Percentiles rank a stretch among this genome's conserved stretches.
phyloP scores from a whole-genome alignment of 2,888 invertebrate genomes.

The Melinaea marsaeus region DNA sequence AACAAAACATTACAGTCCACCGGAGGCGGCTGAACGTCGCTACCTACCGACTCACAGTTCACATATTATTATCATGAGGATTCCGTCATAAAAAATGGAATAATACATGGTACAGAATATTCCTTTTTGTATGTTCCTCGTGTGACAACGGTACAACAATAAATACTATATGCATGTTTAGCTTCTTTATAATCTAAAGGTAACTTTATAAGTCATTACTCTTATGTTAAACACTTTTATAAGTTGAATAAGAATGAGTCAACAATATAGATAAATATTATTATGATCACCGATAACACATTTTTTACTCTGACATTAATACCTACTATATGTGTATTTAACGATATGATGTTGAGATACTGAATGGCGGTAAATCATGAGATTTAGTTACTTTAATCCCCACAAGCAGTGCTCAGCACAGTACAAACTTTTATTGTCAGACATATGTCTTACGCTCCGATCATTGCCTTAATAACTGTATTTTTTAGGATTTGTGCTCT shows the following conservation, averaged over 20 bases:
- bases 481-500: constrained; percentile 12
- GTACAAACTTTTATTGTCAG: background rate
- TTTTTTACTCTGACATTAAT: constrained; percentile 1
- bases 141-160: constrained; percentile 23
- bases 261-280: constrained; percentile 18
- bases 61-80: too few relatives aligned
- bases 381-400: too few relatives aligned
- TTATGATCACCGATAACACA: background rate
- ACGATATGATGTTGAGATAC: too few relatives aligned
- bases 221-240: constrained; percentile 15
- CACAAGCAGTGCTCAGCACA: too few relatives aligned
- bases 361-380: too few relatives aligned
- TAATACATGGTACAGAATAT: background rate
- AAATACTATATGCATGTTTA: constrained; percentile 28
- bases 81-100: too few relatives aligned
- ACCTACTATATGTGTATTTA: too few relatives aligned
- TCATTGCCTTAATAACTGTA: constrained; percentile 4
- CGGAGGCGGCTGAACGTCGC: background rate
- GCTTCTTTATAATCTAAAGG: constrained; percentile 25
- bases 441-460: background rate
- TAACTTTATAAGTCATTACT: constrained; percentile 26
- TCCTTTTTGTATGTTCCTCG: background rate
- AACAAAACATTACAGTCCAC: constrained; percentile 56
- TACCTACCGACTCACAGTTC: background rate
- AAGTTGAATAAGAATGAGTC: constrained; percentile 21